Evolutionary conservation across 1,140 invertebrate genomes (phyloP), one percentile per base, ranked within the genome.

Genomic region (Idris sp.): DNA sequence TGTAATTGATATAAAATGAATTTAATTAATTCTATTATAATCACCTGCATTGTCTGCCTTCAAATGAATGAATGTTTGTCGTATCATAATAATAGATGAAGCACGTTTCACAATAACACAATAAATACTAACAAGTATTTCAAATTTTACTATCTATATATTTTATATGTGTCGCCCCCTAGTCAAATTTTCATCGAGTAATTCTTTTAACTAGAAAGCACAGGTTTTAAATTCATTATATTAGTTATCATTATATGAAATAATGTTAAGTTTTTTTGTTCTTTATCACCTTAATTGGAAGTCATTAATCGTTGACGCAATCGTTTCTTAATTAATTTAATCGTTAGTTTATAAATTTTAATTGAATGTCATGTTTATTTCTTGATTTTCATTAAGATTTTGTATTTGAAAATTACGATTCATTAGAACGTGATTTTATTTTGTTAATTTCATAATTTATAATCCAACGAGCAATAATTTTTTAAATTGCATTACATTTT

Each of bases 71-170:
- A n/a, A n/a, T n/a, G n/a, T n/a, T n/a, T n/a, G n/a, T n/a, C n/a
- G n/a, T n/a, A n/a, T n/a, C n/a, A n/a, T n/a, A n/a, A n/a, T n/a
- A n/a, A n/a, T n/a, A n/a, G n/a, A n/a, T n/a, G n/a, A 53, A 36
- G 6, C n/a, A 46, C 13, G 61, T 65, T 53, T 35, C 61, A 44
- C 40, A 54, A 65, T 40, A 53, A 18, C 38, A 44, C 36, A 54
- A 53, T 40, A 43, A 49, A 53, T 22, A 65, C 61, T 65, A 65
- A 13, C 40, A 31, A 53, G n/a, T 43, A n/a, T 33, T 35, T 36
- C 40, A 65, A 54, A 65, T 43, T 46, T 46, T 46, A 31, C 13
- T 40, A 65, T 48, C 33, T 48, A 65, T 65, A 56, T 54, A 65
- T 46, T 31, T 48, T n/a, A n/a, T 9, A 10, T 2, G 61, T 56